Base-by-base conservation (phyloP, 1,140 invertebrate species). In the Ceratoteleas bidentatus region DNA sequence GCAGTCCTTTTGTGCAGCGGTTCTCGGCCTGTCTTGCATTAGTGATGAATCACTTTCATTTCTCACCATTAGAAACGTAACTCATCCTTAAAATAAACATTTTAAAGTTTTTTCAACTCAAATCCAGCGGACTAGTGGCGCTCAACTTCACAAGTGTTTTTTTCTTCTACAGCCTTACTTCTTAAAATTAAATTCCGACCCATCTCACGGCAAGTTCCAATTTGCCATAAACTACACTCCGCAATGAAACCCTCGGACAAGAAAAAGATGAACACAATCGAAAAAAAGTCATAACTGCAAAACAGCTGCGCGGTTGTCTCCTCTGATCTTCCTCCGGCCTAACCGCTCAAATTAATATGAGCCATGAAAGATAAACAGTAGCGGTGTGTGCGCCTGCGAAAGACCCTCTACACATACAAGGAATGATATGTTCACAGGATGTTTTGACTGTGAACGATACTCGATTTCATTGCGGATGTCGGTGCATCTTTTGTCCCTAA, bases 371-470 rank as follows among this genome's bases (percentile, higher is more conserved):
- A 86, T 85, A 85, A 87, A 86, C 83, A 83, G 75, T 78, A 62
- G 68, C 13, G 50, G 61, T 58, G 64, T 77, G 62, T 61, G 70
- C 61, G 73, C 50, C 56, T 60, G 38, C 68, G 70, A 79, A 66
- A 64, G 65, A 11, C n/a, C 45, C 36, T 68, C 40, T 32, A 54
- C 73, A 62, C 32, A 54, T 50, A 49, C 61, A 68, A 76, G 49
- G 57, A 83, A 83, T 82, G 81, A 82, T 64, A 75, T 38, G 61
- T 49, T 58, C 64, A 50, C 84, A 87, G 83, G 86, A 88, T 86
- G 87, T 87, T 87, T 84, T 85, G 81, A 87, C 87, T 86, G 82
- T 85, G 65, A 83, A 82, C 76, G 84, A 85, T 81, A 80, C 65
- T 82, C 34, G 45, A 75, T 74, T 79, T 81, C 74, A 68, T 83